Conservation (phyloP, 2,888 invertebrate genomes). For the Hesperia comma region DNA sequence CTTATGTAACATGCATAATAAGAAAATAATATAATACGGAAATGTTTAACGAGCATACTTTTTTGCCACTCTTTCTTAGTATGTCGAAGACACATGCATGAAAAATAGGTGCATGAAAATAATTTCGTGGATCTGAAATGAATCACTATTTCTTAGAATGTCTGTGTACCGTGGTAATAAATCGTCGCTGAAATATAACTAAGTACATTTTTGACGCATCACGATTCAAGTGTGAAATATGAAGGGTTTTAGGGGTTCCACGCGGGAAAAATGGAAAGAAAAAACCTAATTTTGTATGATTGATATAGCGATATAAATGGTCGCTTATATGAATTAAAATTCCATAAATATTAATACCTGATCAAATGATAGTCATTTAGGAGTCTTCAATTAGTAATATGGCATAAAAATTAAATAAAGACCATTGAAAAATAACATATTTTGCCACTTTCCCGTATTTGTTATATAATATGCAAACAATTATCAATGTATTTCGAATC, state of each 20-base stretch:
- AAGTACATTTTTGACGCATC: constrained; percentile 33
- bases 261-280: constrained; percentile 11
- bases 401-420: too few species aligned
- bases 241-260: constrained; percentile 18
- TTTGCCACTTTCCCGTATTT: too few species aligned
- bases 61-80: background rate
- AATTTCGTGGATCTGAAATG: constrained; percentile 15
- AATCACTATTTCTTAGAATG: constrained; percentile 40
- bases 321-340: background rate
- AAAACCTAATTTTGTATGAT: constrained; percentile 21
- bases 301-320: background rate
- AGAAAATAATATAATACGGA: background rate
- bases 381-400: too few species aligned
- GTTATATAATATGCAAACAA: too few species aligned
- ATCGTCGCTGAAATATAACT: constrained; percentile 33
- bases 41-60: background rate
- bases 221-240: constrained; percentile 35
- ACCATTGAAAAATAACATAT: too few species aligned
- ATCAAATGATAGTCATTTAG: background rate
- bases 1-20: background rate
- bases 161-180: constrained; percentile 27
- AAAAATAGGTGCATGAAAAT: constrained; percentile 2
- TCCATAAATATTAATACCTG: background rate
- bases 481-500: too few species aligned
- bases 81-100: background rate